Evolutionary conservation across 2,888 invertebrate species (phyloP).

Genomic region (Noctua fimbriata): DNA sequence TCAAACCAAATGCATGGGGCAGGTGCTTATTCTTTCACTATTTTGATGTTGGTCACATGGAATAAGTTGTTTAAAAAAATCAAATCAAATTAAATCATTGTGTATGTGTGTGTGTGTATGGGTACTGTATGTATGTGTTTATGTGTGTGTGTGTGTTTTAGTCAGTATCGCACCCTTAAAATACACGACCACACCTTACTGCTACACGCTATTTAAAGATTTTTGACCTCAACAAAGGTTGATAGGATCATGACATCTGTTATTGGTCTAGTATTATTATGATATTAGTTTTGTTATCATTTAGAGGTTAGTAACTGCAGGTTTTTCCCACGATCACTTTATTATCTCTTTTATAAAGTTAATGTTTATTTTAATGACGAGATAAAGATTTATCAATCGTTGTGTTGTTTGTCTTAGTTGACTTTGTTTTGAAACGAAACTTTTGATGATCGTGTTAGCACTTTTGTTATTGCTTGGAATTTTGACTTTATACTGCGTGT

Average conservation of each 20-base stretch:
- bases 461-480: neutral
- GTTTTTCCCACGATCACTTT: slow-evolving; percentile 7
- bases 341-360: neutral
- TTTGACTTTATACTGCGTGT: neutral
- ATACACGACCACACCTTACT: neutral
- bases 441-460: no score
- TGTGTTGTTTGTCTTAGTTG: slow-evolving; percentile 1
- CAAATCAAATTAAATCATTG: no score
- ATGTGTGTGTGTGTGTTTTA: no score
- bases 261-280: neutral
- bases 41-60: no score
- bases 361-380: neutral
- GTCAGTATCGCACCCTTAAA: no score
- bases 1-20: no score
- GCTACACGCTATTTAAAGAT: neutral
- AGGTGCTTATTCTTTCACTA: no score
- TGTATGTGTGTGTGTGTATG: no score
- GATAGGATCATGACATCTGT: neutral
- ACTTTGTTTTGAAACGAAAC: neutral
- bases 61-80: no score
- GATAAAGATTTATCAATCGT: neutral
- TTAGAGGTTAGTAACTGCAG: neutral
- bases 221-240: neutral
- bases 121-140: no score
- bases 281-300: neutral